phyloP scores from a whole-genome alignment of 2,113 vertebrate species.

The Engraulis encrasicolus region DNA sequence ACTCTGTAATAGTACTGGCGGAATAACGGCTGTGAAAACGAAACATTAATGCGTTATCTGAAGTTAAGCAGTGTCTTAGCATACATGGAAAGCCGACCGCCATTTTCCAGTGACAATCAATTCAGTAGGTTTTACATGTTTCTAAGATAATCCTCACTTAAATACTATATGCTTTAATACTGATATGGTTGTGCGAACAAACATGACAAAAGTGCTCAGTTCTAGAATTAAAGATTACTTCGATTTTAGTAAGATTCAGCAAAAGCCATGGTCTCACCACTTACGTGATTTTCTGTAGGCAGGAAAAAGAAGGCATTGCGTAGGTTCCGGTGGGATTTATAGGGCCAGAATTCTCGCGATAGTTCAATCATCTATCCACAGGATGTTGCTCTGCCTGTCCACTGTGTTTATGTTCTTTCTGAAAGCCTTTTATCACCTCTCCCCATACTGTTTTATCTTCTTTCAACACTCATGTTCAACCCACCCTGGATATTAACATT shows the following conservation, averaged over 20 bases:
- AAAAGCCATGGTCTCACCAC: accelerated
- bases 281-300: slow-evolving; percentile 76
- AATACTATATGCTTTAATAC: neutral
- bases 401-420: too few species aligned
- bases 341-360: slow-evolving; percentile 62
- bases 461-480: too few species aligned
- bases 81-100: neutral
- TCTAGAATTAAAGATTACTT: slow-evolving; percentile 30
- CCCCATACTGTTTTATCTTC: too few species aligned
- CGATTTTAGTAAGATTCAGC: slow-evolving; percentile 57
- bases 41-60: neutral
- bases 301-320: slow-evolving; percentile 73
- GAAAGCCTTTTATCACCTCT: too few species aligned
- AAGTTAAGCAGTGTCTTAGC: neutral
- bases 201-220: accelerated
- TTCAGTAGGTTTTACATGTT: neutral
- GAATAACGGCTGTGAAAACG: neutral
- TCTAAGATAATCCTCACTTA: too few species aligned
- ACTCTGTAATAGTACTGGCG: too few species aligned
- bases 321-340: slow-evolving; percentile 51
- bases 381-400: neutral
- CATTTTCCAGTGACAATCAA: neutral
- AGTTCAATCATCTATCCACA: slow-evolving; percentile 34
- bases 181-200: neutral
- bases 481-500: too few species aligned